Percentiles rank a stretch among this genome's conserved stretches.
Conservation (phyloP, 1,140 invertebrate genomes). For the Chionoecetes opilio region DNA sequence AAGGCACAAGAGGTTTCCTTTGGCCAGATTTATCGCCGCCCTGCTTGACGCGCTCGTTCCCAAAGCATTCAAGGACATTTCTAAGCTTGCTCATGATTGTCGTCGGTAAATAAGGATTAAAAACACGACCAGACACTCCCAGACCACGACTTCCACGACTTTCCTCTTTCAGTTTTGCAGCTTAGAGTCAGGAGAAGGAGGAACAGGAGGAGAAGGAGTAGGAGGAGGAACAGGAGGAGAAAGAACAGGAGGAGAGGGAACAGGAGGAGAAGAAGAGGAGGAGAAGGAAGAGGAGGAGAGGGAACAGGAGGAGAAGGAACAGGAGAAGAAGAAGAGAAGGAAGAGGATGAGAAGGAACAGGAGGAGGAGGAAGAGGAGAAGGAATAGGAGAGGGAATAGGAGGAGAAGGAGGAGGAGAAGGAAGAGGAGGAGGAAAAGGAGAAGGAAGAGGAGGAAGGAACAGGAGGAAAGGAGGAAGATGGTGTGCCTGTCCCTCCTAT, state of each 20-base stretch:
- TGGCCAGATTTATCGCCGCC: neutral
- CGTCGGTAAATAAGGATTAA: neutral
- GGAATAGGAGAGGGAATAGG: no score
- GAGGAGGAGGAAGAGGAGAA: no score
- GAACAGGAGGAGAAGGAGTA: neutral
- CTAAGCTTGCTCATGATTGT: constrained; percentile 18
- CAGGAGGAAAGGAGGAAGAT: neutral
- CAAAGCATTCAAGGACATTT: neutral
- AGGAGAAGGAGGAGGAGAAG: no score
- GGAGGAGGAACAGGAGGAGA: neutral
- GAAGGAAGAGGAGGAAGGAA: constrained; percentile 3
- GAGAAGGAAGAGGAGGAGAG: no score
- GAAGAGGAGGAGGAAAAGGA: constrained; percentile 8
- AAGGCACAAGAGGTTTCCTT: no score
- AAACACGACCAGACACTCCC: neutral
- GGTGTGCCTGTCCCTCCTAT: neutral
- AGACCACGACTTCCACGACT: neutral
- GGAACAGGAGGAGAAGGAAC: no score
- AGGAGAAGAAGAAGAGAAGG: no score
- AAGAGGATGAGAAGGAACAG: no score
- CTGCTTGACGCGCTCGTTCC: neutral
- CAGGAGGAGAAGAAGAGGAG: neutral
- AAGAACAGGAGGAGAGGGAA: neutral
- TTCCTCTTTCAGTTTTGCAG: neutral
- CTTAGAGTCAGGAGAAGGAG: neutral